phyloP scores from a whole-genome alignment of 2,113 vertebrate species.

The Polypterus bichir region DNA sequence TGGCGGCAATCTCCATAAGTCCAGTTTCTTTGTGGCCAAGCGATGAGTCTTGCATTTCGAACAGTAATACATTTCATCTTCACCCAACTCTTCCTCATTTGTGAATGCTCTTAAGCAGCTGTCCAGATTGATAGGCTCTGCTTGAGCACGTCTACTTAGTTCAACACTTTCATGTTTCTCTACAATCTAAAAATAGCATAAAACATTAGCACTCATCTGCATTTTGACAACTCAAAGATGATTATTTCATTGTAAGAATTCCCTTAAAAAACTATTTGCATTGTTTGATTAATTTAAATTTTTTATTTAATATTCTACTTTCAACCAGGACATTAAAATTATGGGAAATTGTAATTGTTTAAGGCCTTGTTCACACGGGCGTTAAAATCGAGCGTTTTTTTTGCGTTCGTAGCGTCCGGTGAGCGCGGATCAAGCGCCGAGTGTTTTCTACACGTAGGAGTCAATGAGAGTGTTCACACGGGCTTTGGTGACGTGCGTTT shows the following conservation, averaged over 20 bases:
- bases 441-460: too few species aligned
- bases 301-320: not conserved
- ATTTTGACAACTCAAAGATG: too few species aligned
- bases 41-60: slow-evolving; percentile 94
- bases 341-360: too few species aligned
- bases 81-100: slow-evolving; percentile 86
- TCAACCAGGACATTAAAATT: too few species aligned
- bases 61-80: slow-evolving; percentile 96
- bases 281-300: not conserved
- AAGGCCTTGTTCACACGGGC: too few species aligned
- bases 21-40: slow-evolving; percentile 92
- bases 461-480: too few species aligned
- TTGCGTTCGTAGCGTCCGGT: too few species aligned
- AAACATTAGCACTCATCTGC: not conserved
- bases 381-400: too few species aligned
- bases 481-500: too few species aligned
- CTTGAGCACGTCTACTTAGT: slow-evolving; percentile 79
- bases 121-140: slow-evolving; percentile 92
- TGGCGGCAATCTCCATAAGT: slow-evolving; percentile 94
- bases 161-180: slow-evolving; percentile 92
- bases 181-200: slow-evolving; percentile 54
- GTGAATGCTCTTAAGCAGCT: slow-evolving; percentile 93
- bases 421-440: too few species aligned
- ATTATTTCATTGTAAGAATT: too few species aligned
- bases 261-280: too few species aligned